A percentile compares a stretch with the other conserved stretches of the same genome.
These are phyloP conservation scores for Conus betulinus DNA, from an alignment of 1,140 invertebrate genomes.

Conservation along the genomic window DNA sequence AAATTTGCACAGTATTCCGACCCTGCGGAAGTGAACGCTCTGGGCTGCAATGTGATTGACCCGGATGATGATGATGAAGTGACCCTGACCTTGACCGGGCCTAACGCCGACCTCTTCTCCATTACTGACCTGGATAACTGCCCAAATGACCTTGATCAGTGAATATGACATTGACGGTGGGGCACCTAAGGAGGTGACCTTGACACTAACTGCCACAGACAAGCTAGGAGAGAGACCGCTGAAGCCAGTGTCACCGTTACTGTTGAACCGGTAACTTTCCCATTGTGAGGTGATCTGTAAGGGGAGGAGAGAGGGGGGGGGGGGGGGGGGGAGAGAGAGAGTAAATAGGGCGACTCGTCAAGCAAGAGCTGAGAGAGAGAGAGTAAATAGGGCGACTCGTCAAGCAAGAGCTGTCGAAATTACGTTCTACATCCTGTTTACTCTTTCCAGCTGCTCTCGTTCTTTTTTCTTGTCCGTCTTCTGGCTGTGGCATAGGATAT, in stretches of 20 bases:
- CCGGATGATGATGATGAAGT: constrained; percentile 23
- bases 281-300: neutral
- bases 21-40: neutral
- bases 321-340: neutral
- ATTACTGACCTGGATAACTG: constrained; percentile 4
- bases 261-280: neutral
- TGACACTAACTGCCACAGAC: constrained; percentile 8
- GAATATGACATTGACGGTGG: constrained; percentile 32
- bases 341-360: neutral
- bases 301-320: no score
- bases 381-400: neutral
- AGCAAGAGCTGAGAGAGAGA: neutral
- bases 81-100: constrained; percentile 3
- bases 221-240: neutral
- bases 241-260: neutral
- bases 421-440: no score
- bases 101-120: constrained; percentile 16
- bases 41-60: constrained; percentile 20
- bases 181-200: neutral
- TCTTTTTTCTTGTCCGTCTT: no score
- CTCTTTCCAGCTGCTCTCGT: no score
- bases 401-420: no score
- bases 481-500: no score
- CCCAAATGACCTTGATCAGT: constrained; percentile 12
- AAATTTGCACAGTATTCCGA: no score